Base-by-base conservation (phyloP, 2,888 invertebrate species). In the Acleris laterana region DNA sequence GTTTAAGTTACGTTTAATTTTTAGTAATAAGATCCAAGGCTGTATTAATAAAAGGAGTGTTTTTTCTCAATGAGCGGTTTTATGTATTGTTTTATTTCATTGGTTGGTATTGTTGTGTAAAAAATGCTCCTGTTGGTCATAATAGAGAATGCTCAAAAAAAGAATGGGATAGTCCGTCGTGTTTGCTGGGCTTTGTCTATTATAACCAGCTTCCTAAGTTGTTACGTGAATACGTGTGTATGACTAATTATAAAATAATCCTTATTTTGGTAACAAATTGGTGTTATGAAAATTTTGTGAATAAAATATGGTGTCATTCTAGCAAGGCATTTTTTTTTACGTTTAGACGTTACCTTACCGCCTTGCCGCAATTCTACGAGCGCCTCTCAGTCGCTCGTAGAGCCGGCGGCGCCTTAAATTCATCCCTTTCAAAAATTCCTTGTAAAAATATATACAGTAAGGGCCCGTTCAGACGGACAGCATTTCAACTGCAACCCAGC, bases 241-340 rank as follows among this genome's bases (percentile, higher is more conserved):
- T 87, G 88, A 89, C 88, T 91, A 90, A 90, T 88, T 84, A 87
- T 86, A 87, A 83, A 77, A 70, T 70, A 71, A 88, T 85, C 84
- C 87, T 91, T 92, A 92, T 91, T 92, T 92, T 92, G 90, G 88
- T 92, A 91, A 90, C 87, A 88, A 88, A 89, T 91, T 90, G 90
- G 90, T 90, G 91, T 92, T 90, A 91, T 90, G 86, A 90, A 86
- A 87, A 87, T 82, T 85, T 88, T 92, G 90, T 91, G 89, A 92
- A 91, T 91, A 90, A 90, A 90, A 88, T 88, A 89, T 89, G 89
- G 89, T 90, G 90, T 91, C 89, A 92, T 89, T 88, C 85, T 86
- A 82, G 79, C 81, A 71, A 70, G 51, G 62, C 42, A 59, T 53
- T 73, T 73, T 74, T 64, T 72, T 70, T 75, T 16, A 60, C 22